Evolutionary conservation across 2,113 vertebrate species (phyloP), one percentile per base, ranked within the genome.

Genomic region (Malaclemys terrapin): DNA sequence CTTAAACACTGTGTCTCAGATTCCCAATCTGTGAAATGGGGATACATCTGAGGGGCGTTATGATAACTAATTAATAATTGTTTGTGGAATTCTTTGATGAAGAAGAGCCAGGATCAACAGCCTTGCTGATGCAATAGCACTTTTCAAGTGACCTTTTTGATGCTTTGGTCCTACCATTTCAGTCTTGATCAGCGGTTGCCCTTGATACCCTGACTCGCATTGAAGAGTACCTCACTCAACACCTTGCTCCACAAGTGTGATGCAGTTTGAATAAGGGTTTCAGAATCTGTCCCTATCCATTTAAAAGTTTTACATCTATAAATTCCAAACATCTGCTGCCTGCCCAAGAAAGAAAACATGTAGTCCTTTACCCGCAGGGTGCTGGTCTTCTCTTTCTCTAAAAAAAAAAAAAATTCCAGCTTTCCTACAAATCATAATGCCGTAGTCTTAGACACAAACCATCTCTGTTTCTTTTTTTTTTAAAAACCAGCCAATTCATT

Each of bases 401-500:
- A 89, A 87, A 89, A 86, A 87, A 89, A 86, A 45, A 72, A 83
- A 10, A 38, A 42, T 42, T 11, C 42, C 12, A 59, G 13, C 12
- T 19, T 84, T 50, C 89, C 84, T 65, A 88, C 82, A 93, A 88
- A 90, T 52, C 56, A 53, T 20, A 82, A 38, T 80, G 78, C 13
- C 20, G 65, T 20, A 82, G 84, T 83, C 85, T 86, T 49, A 76
- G 96, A 89, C 76, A 96, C 90, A 92, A 95, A 94, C 92, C n/a
- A 47, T 85, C 69, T 93, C 45, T 88, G 76, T 54, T 80, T 89
- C 27, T 24, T 54, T 11, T 25, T 25, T 25, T n/a, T 87, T 90
- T 90, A 94, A 95, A 91, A 78, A 83, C 83, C 53, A 82, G 27
- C 89, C 95, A 96, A 97, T 96, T 97, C 94, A 97, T 95, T 93